Evolutionary conservation across 37 sponge, comb jelly and placozoan species (phyloP), one percentile per base, ranked within the genome.

Genomic region (Ianthella basta): DNA sequence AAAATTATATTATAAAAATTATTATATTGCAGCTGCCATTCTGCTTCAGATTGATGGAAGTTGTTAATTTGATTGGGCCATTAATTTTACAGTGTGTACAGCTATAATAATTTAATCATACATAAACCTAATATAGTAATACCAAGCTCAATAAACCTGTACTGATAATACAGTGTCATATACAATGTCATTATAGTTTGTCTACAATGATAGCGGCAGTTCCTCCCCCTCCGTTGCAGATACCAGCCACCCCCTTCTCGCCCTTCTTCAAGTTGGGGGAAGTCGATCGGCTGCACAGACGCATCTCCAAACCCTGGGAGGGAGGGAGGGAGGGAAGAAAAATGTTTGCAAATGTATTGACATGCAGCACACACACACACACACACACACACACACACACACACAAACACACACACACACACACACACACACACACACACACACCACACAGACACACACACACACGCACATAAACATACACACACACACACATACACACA

Each of bases 211-310:
- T 88, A 61, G 99, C 99, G 24, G 96, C 91, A 56, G 99, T 94
- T 20, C 99, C 99, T 5, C 99, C 99, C 15, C 99, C 99, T 78
- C 99, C 99, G 83, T 98, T 98, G 83, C 99, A 98, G 29, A 98
- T 98, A 30, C 90, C 84, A n/a, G 99, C 96, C 72, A 96, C 81
- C 33, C 99, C 99, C 59, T 87, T 86, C 77, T 96, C 72, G 24
- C 99, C 99, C 6, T 83, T 33, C 55, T 84, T 39, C 85, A 98
- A 86, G 69, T 87, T 88, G 80, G 94, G 96, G 99, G 87, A 98
- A 98, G 85, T 98, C 96, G 50, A 98, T 96, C n/a, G 99, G 99
- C 54, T 94, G 84, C 13, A 94, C 82, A 27, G 96, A 96, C 35
- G 93, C 90, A 88, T 98, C 99, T 21, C 92, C 99, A 84, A 92